These are phyloP conservation scores for Noctua comes DNA, from an alignment of 2,888 invertebrate species.

Conservation along the genomic window DNA sequence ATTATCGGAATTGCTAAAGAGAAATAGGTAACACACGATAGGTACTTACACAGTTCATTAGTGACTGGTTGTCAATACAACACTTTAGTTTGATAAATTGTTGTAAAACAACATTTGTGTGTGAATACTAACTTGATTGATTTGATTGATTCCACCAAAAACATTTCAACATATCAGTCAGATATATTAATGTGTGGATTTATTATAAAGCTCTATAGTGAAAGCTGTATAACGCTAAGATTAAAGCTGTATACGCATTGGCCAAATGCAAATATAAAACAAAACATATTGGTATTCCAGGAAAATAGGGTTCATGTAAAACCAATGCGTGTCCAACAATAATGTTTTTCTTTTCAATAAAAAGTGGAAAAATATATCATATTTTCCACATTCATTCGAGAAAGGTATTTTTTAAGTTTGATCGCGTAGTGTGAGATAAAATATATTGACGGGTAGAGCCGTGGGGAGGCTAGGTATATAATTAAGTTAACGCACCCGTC, in stretches of 20 bases:
- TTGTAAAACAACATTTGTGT: background rate
- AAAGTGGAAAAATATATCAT: background rate
- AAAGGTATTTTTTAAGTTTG: constrained; percentile 46
- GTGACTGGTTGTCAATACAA: background rate
- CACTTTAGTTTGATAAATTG: background rate
- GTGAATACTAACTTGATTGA: background rate
- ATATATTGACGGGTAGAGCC: constrained; percentile 63
- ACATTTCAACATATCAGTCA: background rate
- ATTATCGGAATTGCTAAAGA: constrained; percentile 5
- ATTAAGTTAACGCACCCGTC: constrained; percentile 81
- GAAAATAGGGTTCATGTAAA: constrained; percentile 13
- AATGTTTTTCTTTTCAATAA: background rate
- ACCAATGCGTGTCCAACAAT: background rate
- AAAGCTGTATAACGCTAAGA: background rate
- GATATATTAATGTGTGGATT: background rate
- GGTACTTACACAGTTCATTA: background rate
- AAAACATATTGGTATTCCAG: constrained; percentile 10
- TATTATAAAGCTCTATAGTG: constrained; percentile 6
- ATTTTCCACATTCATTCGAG: constrained; percentile 20
- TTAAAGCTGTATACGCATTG: constrained; percentile 23
- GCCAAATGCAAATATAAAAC: constrained; percentile 1
- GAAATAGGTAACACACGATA: background rate
- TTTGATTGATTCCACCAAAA: background rate
- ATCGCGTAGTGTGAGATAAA: constrained; percentile 57
- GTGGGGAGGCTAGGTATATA: constrained; percentile 72